Evolutionary conservation across 2,113 vertebrate species (phyloP).

Genomic region (Carassius gibelio): DNA sequence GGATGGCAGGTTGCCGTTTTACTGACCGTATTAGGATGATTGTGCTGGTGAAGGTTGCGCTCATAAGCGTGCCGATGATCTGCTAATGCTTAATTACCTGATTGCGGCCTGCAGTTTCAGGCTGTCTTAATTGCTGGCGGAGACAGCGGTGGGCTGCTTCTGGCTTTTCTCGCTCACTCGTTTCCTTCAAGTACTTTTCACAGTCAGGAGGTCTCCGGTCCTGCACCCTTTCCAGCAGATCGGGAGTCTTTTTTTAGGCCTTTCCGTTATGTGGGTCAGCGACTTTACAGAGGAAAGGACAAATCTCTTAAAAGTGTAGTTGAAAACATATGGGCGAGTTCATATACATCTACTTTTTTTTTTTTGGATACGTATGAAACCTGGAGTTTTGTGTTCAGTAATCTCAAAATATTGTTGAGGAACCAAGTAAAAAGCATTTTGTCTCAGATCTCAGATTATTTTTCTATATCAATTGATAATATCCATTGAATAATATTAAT

Average conservation of each 20-base stretch:
- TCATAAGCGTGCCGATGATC: constrained; percentile 69
- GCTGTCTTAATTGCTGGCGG: constrained; percentile 50
- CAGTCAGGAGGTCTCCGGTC: constrained; percentile 64
- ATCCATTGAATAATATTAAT: neutral
- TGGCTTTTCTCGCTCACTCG: constrained; percentile 48
- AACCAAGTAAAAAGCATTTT: neutral
- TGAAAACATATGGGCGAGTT: neutral
- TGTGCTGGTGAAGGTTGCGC: constrained; percentile 75
- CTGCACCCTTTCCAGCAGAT: constrained; percentile 55
- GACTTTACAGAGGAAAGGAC: neutral
- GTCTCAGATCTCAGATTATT: neutral
- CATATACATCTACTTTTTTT: neutral
- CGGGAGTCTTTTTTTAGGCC: neutral
- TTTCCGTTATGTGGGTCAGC: constrained; percentile 2
- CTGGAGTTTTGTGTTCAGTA: too few relatives aligned
- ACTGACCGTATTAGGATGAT: constrained; percentile 70
- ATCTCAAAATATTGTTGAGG: neutral
- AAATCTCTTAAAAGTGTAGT: neutral
- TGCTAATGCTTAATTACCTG: constrained; percentile 75
- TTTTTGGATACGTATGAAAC: too few relatives aligned
- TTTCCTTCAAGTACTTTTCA: constrained; percentile 39
- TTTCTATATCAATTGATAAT: neutral
- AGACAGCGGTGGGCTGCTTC: constrained; percentile 47
- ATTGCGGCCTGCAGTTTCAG: constrained; percentile 56
- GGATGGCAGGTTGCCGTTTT: constrained; percentile 68